Evolutionary conservation across 2,113 vertebrate genomes (phyloP).

Genomic region (Orientallactaga bullata): DNA sequence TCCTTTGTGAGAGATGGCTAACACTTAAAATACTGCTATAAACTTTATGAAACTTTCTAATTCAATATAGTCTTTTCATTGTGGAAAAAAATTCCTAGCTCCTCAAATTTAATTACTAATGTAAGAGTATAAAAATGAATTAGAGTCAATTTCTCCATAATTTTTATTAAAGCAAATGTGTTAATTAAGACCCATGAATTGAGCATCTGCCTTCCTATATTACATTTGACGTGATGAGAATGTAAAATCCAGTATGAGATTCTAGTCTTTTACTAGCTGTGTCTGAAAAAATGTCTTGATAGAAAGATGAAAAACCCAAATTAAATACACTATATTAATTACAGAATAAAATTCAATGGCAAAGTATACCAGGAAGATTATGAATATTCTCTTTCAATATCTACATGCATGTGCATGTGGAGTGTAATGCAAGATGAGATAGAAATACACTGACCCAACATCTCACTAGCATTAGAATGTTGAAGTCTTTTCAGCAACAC

Average conservation of each 20-base stretch:
- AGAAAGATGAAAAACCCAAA: conserved; percentile 26
- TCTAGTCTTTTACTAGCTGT: background rate
- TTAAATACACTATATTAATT: background rate
- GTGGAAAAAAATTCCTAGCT: conserved; percentile 39
- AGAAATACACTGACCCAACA: background rate
- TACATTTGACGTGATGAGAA: conserved; percentile 25
- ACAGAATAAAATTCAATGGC: background rate
- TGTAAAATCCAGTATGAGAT: background rate
- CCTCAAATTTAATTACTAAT: conserved; percentile 52
- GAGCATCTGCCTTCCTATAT: conserved; percentile 55
- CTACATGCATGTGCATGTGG: background rate
- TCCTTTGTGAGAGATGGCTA: background rate
- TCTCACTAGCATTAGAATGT: background rate
- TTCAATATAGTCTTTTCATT: conserved; percentile 43
- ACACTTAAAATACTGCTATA: background rate
- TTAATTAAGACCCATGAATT: conserved; percentile 69
- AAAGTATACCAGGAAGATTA: background rate
- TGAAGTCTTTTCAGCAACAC: background rate
- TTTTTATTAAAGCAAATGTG: conserved; percentile 62
- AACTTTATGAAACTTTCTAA: background rate
- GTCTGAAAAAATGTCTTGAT: background rate
- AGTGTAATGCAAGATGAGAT: background rate
- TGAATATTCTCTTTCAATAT: background rate
- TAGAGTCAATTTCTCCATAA: conserved; percentile 15
- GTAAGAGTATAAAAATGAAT: background rate